Percentiles rank a stretch among this genome's conserved stretches.
These are phyloP conservation scores for Druon quercuslanigerum DNA, from an alignment of 1,140 invertebrate species.

Conservation along the genomic window DNA sequence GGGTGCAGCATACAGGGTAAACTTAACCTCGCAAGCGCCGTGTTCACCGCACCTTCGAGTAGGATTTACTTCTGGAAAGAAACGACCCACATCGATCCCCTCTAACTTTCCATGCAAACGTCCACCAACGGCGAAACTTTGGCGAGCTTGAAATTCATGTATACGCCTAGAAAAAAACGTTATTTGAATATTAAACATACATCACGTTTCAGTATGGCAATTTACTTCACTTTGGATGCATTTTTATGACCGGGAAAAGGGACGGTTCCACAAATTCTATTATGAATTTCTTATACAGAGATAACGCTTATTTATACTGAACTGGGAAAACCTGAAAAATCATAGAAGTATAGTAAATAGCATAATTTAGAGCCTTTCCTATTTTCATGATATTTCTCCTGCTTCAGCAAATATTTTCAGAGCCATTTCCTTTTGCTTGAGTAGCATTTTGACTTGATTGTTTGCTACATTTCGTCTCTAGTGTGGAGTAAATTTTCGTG, in stretches of 20 bases:
- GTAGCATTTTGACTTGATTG: slow-evolving; percentile 14
- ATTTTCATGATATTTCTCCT: neutral
- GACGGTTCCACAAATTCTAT: neutral
- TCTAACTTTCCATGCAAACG: slow-evolving; percentile 8
- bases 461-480: slow-evolving; percentile 6
- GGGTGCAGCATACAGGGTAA: slow-evolving; percentile 39
- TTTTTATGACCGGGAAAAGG: neutral
- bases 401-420: slow-evolving; percentile 7
- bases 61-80: neutral
- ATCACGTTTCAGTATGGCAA: neutral
- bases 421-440: neutral
- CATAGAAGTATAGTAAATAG: too few species aligned
- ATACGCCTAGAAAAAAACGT: neutral
- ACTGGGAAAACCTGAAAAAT: too few species aligned
- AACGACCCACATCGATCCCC: slow-evolving; percentile 11
- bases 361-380: neutral
- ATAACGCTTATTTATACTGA: neutral
- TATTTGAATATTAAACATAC: slow-evolving; percentile 17
- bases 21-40: slow-evolving; percentile 2
- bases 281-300: neutral
- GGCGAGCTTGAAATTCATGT: too few species aligned
- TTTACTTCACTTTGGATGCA: neutral
- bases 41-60: slow-evolving; percentile 3
- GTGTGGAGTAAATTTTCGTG: neutral
- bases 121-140: too few species aligned